phyloP scores from a whole-genome alignment of 1,140 invertebrate genomes.

The Acromyrmex heyeri region DNA sequence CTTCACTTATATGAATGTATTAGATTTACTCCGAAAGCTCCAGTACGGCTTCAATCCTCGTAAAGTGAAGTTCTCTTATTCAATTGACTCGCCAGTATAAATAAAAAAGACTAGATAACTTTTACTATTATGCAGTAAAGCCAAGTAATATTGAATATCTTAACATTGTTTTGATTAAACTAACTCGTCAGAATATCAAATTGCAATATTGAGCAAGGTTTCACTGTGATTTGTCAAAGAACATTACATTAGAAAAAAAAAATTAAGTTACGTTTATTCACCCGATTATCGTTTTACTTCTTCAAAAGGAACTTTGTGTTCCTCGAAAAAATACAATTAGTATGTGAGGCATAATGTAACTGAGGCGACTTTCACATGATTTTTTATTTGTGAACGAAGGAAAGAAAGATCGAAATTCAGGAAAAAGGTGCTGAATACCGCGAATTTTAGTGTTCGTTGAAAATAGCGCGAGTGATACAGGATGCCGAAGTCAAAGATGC shows the following conservation, averaged over 20 bases:
- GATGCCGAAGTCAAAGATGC: slow-evolving; percentile 85
- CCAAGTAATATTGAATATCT: neutral
- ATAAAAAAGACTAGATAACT: neutral
- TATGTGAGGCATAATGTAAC: slow-evolving; percentile 52
- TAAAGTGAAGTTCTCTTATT: slow-evolving; percentile 72
- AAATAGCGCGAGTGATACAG: slow-evolving; percentile 61
- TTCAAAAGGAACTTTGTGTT: neutral
- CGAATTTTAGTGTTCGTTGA: slow-evolving; percentile 36
- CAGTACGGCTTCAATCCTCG: slow-evolving; percentile 78
- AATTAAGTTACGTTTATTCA: neutral
- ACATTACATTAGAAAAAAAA: slow-evolving; percentile 15
- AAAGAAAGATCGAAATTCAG: neutral
- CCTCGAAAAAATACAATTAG: neutral
- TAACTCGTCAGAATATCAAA: neutral
- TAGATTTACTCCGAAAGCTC: slow-evolving; percentile 72
- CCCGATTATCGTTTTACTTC: too few relatives aligned
- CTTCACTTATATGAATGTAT: slow-evolving; percentile 55
- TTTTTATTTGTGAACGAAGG: neutral
- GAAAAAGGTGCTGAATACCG: neutral
- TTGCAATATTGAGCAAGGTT: neutral
- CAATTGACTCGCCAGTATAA: neutral
- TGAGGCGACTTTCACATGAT: slow-evolving; percentile 31
- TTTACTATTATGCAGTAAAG: neutral
- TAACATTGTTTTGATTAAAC: neutral
- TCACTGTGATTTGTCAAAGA: slow-evolving; percentile 12